Evolutionary conservation across 1,140 invertebrate species (phyloP).

Genomic region (Melitaea cinxia): DNA sequence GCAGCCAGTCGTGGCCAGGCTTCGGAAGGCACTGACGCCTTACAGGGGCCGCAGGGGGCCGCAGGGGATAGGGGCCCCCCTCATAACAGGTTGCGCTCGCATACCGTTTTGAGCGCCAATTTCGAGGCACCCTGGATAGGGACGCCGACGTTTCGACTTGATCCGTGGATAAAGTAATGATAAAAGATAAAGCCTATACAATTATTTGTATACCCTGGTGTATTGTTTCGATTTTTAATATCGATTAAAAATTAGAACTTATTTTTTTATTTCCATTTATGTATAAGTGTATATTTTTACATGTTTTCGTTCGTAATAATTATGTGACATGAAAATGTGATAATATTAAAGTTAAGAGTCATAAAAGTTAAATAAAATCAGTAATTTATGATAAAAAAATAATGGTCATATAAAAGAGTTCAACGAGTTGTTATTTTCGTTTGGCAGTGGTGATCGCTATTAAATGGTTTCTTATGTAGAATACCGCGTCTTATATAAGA

Average conservation of each 20-base stretch:
- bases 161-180: conserved; percentile 57
- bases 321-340: neutral
- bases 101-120: conserved; percentile 78
- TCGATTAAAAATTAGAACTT: neutral
- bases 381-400: neutral
- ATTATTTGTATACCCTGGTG: conserved; percentile 12
- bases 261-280: neutral
- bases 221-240: conserved; percentile 15
- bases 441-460: neutral
- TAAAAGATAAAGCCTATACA: conserved; percentile 43
- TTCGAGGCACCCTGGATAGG: conserved; percentile 63
- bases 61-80: conserved; percentile 39
- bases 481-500: no score
- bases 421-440: conserved; percentile 21
- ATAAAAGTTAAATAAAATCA: neutral
- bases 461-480: neutral
- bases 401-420: conserved; percentile 37
- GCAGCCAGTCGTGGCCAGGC: conserved; percentile 42
- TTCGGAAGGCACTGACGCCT: conserved; percentile 60
- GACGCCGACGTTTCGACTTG: conserved; percentile 51
- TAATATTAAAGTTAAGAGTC: neutral
- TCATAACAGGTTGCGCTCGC: conserved; percentile 71
- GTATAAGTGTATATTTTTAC: neutral
- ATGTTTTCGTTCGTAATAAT: neutral
- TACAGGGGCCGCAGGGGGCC: conserved; percentile 34